A percentile compares a stretch with the other conserved stretches of the same genome.
These are phyloP conservation scores for Copsychus sechellarum DNA, from an alignment of 2,113 vertebrate species.

Conservation along the genomic window DNA sequence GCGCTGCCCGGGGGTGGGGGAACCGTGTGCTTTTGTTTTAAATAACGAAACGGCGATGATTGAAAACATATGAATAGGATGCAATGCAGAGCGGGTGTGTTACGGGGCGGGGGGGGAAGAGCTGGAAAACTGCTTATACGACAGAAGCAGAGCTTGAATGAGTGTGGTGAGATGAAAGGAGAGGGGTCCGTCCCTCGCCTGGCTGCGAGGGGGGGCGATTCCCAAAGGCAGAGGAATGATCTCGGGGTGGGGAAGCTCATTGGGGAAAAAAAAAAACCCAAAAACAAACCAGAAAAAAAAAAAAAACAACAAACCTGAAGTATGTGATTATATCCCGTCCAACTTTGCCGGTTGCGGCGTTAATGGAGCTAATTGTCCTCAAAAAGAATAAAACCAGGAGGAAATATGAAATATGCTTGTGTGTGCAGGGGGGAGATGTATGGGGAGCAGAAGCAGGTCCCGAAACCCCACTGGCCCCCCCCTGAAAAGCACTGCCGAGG, in stretches of 20 bases:
- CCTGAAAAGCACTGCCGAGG: not conserved
- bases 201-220: not conserved
- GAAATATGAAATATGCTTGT: not conserved
- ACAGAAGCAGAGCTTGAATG: conserved; percentile 63
- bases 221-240: not conserved
- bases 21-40: conserved; percentile 52
- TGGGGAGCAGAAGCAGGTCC: not conserved
- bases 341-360: not conserved
- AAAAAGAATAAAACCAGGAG: not conserved
- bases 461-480: rapidly evolving
- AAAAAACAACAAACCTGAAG: not conserved
- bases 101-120: not conserved
- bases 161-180: conserved; percentile 45
- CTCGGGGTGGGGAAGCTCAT: not conserved
- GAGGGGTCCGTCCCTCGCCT: not conserved
- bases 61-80: conserved; percentile 56
- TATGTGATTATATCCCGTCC: not conserved
- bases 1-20: not conserved
- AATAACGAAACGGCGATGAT: conserved; percentile 41
- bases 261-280: not conserved
- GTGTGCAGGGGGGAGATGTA: not conserved
- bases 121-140: conserved; percentile 63
- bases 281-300: not conserved
- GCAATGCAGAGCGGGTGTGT: conserved; percentile 38
- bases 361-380: not conserved